A percentile compares a stretch with the other conserved stretches of the same genome.
Conservation (phyloP, 2,113 vertebrate species). For the Casuarius casuarius region DNA sequence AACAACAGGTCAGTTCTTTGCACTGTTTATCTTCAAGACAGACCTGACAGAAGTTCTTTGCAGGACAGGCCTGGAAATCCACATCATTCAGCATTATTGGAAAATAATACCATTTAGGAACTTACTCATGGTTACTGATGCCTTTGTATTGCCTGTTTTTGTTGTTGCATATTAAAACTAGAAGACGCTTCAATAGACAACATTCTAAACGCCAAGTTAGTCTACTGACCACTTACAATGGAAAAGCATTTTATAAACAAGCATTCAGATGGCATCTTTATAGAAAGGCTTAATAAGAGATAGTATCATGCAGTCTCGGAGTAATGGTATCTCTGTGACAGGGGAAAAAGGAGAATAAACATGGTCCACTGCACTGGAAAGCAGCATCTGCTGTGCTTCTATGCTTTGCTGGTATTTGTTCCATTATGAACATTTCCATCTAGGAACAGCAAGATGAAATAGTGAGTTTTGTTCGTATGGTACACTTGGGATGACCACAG, state of each 20-base stretch:
- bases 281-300: neutral
- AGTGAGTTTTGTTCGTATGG: neutral
- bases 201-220: neutral
- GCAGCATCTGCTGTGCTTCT: neutral
- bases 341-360: neutral
- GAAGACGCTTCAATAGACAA: neutral
- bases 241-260: neutral
- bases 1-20: neutral
- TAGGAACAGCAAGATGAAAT: neutral
- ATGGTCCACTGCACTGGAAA: neutral
- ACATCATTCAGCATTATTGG: neutral
- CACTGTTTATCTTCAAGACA: neutral
- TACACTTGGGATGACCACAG: neutral
- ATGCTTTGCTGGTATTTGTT: neutral
- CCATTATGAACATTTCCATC: fast-evolving
- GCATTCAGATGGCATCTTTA: neutral
- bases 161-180: neutral
- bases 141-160: neutral
- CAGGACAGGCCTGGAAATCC: neutral
- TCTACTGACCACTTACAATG: neutral
- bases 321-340: neutral
- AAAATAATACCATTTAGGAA: neutral
- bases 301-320: neutral
- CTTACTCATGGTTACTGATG: neutral
- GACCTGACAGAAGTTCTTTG: neutral